A percentile compares a stretch with the other conserved stretches of the same genome.
These are phyloP conservation scores for Malurus melanocephalus DNA, from an alignment of 2,113 vertebrate genomes.

Conservation along the genomic window DNA sequence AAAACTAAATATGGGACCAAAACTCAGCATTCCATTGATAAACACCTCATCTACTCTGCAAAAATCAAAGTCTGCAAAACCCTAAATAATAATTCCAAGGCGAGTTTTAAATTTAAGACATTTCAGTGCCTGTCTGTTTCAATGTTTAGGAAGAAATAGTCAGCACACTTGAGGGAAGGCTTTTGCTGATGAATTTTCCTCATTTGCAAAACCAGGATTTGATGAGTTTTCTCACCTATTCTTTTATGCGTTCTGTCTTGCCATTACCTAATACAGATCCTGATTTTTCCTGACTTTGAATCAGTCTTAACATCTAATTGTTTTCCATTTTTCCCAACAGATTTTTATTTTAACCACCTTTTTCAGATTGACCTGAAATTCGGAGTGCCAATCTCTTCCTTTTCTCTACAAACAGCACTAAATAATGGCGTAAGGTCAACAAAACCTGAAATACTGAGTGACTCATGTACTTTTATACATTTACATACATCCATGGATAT, in stretches of 20 bases:
- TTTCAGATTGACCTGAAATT: background rate
- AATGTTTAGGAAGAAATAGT: background rate
- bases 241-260: fast-evolving
- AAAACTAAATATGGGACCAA: background rate
- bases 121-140: background rate
- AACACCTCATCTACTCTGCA: background rate
- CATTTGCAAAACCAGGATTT: background rate
- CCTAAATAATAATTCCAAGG: background rate
- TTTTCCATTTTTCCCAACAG: background rate
- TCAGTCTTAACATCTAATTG: background rate
- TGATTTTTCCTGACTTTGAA: background rate
- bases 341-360: background rate
- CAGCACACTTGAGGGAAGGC: background rate
- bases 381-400: background rate
- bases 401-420: background rate
- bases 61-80: background rate
- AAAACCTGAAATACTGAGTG: background rate
- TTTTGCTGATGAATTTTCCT: background rate
- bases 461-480: background rate
- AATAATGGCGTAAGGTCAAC: background rate
- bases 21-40: background rate
- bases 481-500: background rate
- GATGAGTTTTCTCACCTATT: background rate
- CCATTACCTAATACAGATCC: background rate
- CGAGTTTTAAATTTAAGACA: background rate